A percentile compares a stretch with the other conserved stretches of the same genome.
These are phyloP conservation scores for Pocillopora meandrina DNA, from an alignment of 92 coral and sea anemone species.

Conservation along the genomic window DNA sequence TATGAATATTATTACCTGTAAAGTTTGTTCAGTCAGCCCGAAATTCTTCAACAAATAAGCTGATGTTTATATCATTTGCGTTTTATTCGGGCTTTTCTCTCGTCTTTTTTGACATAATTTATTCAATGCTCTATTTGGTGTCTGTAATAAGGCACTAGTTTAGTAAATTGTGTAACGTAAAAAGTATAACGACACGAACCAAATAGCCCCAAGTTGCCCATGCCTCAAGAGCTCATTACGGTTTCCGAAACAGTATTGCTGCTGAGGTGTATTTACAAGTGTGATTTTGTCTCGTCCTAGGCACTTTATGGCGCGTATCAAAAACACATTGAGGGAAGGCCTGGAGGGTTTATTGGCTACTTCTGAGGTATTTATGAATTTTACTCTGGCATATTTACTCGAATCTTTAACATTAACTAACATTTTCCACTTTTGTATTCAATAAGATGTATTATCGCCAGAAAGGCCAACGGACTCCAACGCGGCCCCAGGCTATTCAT, in stretches of 20 bases:
- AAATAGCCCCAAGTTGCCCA: too few relatives aligned
- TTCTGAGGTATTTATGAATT: slow-evolving; percentile 67
- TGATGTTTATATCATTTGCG: background rate
- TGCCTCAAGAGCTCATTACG: too few relatives aligned
- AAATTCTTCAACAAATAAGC: too few relatives aligned
- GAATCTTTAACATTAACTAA: background rate
- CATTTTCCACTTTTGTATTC: background rate
- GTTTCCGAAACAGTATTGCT: too few relatives aligned
- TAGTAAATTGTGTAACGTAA: too few relatives aligned
- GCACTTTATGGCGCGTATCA: slow-evolving; percentile 82
- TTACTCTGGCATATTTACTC: too few relatives aligned
- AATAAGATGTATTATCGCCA: slow-evolving; percentile 90
- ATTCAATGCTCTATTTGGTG: background rate
- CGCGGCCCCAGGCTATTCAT: slow-evolving; percentile 94
- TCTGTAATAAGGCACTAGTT: too few relatives aligned
- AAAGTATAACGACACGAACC: too few relatives aligned
- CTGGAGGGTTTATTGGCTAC: slow-evolving; percentile 92
- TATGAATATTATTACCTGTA: slow-evolving; percentile 17
- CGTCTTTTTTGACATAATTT: background rate
- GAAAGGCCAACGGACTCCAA: slow-evolving; percentile 91
- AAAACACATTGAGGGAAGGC: slow-evolving; percentile 79
- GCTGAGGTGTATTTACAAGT: background rate
- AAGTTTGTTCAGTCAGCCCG: background rate
- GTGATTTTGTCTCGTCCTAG: slow-evolving; percentile 32
- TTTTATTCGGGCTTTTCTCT: background rate